Conservation (phyloP, 2,797 vertebrate genomes). For the Threskiornis aethiopicus region DNA sequence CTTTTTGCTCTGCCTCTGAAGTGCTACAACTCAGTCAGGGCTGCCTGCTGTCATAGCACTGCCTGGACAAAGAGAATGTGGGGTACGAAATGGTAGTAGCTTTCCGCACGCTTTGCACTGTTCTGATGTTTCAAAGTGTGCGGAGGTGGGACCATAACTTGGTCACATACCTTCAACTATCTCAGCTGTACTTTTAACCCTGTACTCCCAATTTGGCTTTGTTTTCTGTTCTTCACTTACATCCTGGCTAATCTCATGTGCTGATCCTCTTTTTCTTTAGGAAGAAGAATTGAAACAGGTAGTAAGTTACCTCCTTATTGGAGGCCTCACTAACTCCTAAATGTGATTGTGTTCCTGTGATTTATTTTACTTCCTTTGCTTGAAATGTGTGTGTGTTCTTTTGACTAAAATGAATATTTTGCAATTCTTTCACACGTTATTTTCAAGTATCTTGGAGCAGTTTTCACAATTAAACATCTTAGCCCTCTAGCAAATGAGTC, state of each 20-base stretch:
- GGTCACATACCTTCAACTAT: neutral
- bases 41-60: neutral
- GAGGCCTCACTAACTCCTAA: constrained; percentile 72
- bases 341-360: constrained; percentile 56
- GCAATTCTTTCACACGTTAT: neutral
- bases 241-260: constrained; percentile 65
- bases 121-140: neutral
- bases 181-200: neutral
- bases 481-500: neutral
- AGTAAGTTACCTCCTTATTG: constrained; percentile 81
- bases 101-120: neutral
- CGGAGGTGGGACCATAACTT: neutral
- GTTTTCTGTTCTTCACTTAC: constrained; percentile 12
- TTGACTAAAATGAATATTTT: constrained; percentile 55
- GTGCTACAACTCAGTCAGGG: neutral
- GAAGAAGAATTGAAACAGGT: constrained; percentile 90
- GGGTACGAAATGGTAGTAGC: neutral
- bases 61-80: neutral
- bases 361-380: constrained; percentile 68
- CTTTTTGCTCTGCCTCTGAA: neutral
- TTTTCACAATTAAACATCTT: neutral
- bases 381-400: constrained; percentile 71
- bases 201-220: neutral
- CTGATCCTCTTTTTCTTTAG: constrained; percentile 82
- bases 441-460: neutral